These are phyloP conservation scores for Drosophila aldrichi DNA, from an alignment of 2,888 invertebrate genomes.

Conservation along the genomic window DNA sequence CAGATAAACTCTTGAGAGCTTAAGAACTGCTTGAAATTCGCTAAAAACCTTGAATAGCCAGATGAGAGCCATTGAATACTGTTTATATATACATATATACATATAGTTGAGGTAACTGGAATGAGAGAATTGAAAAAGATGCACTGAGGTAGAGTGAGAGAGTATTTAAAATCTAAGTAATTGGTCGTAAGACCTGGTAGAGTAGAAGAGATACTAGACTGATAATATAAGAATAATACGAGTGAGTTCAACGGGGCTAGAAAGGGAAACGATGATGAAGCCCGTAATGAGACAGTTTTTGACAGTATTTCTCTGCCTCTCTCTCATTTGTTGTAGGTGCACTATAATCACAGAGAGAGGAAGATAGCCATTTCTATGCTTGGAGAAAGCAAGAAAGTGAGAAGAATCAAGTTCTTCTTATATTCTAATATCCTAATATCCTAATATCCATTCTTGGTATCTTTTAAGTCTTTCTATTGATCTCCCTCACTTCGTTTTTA, in stretches of 20 bases:
- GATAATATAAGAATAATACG: too few species aligned
- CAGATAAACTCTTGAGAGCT: slow-evolving; percentile 13
- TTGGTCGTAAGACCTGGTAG: background rate
- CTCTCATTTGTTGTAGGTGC: too few species aligned
- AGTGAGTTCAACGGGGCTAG: background rate
- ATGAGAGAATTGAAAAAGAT: background rate
- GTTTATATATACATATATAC: background rate
- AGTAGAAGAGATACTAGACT: background rate
- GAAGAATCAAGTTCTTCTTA: too few species aligned
- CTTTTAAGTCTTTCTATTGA: too few species aligned
- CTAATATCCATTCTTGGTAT: too few species aligned
- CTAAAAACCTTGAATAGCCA: slow-evolving; percentile 6
- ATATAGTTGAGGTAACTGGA: background rate
- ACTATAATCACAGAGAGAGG: too few species aligned
- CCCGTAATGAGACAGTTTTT: background rate
- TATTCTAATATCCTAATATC: too few species aligned
- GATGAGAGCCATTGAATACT: slow-evolving; percentile 5
- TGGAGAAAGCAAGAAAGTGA: too few species aligned
- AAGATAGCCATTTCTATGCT: too few species aligned
- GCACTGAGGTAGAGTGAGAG: background rate
- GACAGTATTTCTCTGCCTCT: too few species aligned
- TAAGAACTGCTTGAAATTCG: background rate
- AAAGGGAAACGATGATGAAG: background rate
- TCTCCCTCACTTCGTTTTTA: too few species aligned
- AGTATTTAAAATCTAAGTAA: background rate